Percentiles rank a stretch among this genome's conserved stretches.
phyloP scores from a whole-genome alignment of 2,113 vertebrate genomes.

The Cairina moschata region DNA sequence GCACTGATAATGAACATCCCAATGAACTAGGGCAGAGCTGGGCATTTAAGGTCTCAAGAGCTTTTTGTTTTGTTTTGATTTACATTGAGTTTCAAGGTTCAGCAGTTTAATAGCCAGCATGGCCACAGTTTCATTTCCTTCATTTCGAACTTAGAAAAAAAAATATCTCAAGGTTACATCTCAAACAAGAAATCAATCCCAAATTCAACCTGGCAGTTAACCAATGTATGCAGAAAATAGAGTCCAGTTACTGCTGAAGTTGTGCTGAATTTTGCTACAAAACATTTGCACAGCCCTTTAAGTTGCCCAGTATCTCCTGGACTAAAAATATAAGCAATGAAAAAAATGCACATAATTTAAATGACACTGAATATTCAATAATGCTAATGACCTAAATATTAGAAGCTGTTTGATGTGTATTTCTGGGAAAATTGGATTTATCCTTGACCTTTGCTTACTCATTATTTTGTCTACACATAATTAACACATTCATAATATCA shows the following conservation, averaged over 20 bases:
- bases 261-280: not conserved
- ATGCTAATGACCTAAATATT: constrained; percentile 44
- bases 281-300: not conserved
- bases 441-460: constrained; percentile 72
- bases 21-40: not conserved
- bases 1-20: not conserved
- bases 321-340: not conserved
- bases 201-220: constrained; percentile 14
- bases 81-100: constrained; percentile 30
- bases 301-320: not conserved
- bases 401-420: constrained; percentile 14
- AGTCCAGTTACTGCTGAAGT: not conserved
- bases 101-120: not conserved
- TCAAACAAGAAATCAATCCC: constrained; percentile 23
- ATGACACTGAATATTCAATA: constrained; percentile 49
- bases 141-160: not conserved
- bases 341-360: constrained; percentile 8
- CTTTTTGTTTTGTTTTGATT: constrained; percentile 5
- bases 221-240: not conserved
- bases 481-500: constrained; percentile 65
- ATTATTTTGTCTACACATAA: constrained; percentile 55
- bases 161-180: not conserved
- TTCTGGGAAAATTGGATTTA: constrained; percentile 39
- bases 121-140: not conserved
- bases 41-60: not conserved